Evolutionary conservation across 1,140 invertebrate genomes (phyloP), one percentile per base, ranked within the genome.

Genomic region (Zaprionus gabonicus): DNA sequence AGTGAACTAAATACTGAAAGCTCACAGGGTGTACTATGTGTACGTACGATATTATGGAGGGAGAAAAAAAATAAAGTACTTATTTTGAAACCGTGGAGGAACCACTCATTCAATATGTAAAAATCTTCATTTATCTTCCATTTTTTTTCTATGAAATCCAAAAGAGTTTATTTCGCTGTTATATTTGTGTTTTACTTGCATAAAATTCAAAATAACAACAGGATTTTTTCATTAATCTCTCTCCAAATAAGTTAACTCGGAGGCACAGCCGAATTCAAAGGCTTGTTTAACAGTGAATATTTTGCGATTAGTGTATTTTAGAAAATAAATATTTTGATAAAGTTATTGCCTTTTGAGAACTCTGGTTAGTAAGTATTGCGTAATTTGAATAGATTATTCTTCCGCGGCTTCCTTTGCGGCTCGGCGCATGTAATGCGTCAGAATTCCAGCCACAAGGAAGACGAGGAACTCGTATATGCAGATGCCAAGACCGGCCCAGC

Each of bases 401-500:
- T 25, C 46, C 20, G 5, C 46, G 2, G 46, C 46, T 25, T 51
- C 46, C 46, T 51, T 51, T 1, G 46, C 20, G 17, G 49, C 23
- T 17, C 25, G 64, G 15, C 85, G 81, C 85, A 90, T 90, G 12
- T 68, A 80, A 17, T 85, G 81, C 9, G 85, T 73, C 27, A 90
- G 53, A 3, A 65, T 62, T 6, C 58, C 82, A 20, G 85, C 86
- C 13, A 90, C n/a, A 1, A 90, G 7, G 36, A 91, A 83, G 5
- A 91, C 82, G 12, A 91, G 20, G 17, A 91, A 69, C 57, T 91
- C 85, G 23, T 86, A 90, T 25, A 86, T 78, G 49, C 79, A 81
- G 10, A 91, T 82, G 9, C 76, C 85, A 36, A 91, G 71, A 12
- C 90, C 90, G 6, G 86, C 70, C 86, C 80, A 91, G 25, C 78